A percentile compares a stretch with the other conserved stretches of the same genome.
These are phyloP conservation scores for Onychorhynchus coronatus DNA, from an alignment of 2,113 vertebrate species.

Conservation along the genomic window DNA sequence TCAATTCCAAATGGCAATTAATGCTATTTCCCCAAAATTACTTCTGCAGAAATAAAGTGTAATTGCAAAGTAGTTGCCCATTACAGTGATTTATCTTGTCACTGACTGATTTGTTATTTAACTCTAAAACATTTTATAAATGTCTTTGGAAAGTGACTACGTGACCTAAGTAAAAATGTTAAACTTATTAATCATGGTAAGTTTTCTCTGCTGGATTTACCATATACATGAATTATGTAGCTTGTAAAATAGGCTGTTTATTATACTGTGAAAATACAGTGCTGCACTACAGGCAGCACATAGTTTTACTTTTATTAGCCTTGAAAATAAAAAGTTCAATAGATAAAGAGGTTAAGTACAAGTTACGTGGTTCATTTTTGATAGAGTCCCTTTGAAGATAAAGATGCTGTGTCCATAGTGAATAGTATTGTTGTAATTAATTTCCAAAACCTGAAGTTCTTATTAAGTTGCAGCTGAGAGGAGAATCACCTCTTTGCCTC, in stretches of 20 bases:
- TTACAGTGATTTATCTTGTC: slow-evolving; percentile 51
- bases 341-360: slow-evolving; percentile 38
- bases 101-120: slow-evolving; percentile 51
- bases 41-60: slow-evolving; percentile 43
- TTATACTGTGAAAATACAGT: slow-evolving; percentile 21
- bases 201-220: slow-evolving; percentile 31
- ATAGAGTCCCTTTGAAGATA: not conserved
- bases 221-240: slow-evolving; percentile 16
- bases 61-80: slow-evolving; percentile 54
- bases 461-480: not conserved
- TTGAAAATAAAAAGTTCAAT: not conserved
- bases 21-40: slow-evolving; percentile 20
- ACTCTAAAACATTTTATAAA: slow-evolving; percentile 55
- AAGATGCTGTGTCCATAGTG: not conserved
- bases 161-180: slow-evolving; percentile 56
- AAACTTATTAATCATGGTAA: slow-evolving; percentile 45
- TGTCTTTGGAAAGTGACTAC: slow-evolving; percentile 35
- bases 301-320: slow-evolving; percentile 31
- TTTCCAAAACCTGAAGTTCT: not conserved
- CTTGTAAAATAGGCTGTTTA: slow-evolving; percentile 28
- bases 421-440: not conserved
- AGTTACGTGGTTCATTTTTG: slow-evolving; percentile 17
- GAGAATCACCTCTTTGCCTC: not conserved
- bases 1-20: slow-evolving; percentile 54
- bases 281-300: not conserved